These are phyloP conservation scores for Orchesella flavescens DNA, from an alignment of 2,888 invertebrate species.

Conservation along the genomic window DNA sequence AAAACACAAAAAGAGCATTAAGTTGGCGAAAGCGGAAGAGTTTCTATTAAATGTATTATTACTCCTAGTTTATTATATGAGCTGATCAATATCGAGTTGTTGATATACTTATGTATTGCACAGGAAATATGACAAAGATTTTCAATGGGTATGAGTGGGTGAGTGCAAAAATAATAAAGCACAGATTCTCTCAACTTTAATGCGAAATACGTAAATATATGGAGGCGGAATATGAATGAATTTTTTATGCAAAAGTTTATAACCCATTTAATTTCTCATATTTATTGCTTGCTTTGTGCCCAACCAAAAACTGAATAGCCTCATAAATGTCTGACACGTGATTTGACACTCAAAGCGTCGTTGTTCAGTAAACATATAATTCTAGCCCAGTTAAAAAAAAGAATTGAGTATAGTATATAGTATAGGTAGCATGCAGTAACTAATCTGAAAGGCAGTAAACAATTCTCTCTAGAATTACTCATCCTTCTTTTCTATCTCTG, in stretches of 20 bases:
- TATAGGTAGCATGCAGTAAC: too few relatives aligned
- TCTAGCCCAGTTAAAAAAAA: too few relatives aligned
- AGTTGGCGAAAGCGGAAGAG: constrained; percentile 56
- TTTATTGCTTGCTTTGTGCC: constrained; percentile 45
- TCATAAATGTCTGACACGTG: constrained; percentile 50
- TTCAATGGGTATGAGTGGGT: too few relatives aligned
- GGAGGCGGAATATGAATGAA: constrained; percentile 21
- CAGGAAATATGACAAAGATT: constrained; percentile 3
- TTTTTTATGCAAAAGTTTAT: constrained; percentile 57
- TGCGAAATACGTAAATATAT: constrained; percentile 7
- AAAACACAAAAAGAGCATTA: constrained; percentile 62
- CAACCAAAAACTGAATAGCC: constrained; percentile 35
- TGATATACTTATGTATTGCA: neutral
- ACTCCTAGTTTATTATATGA: constrained; percentile 44
- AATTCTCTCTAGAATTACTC: too few relatives aligned
- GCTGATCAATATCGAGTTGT: constrained; percentile 38
- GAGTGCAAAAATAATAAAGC: constrained; percentile 20
- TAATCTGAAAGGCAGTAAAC: too few relatives aligned
- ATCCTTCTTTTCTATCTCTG: neutral
- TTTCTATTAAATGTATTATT: constrained; percentile 55
- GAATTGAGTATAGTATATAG: too few relatives aligned
- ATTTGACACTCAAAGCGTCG: too few relatives aligned
- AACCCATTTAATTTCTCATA: constrained; percentile 55
- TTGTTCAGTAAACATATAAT: too few relatives aligned
- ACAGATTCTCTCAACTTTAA: neutral